phyloP scores from a whole-genome alignment of 2,797 vertebrate species.

The Acrossocheilus wenchowensis region DNA sequence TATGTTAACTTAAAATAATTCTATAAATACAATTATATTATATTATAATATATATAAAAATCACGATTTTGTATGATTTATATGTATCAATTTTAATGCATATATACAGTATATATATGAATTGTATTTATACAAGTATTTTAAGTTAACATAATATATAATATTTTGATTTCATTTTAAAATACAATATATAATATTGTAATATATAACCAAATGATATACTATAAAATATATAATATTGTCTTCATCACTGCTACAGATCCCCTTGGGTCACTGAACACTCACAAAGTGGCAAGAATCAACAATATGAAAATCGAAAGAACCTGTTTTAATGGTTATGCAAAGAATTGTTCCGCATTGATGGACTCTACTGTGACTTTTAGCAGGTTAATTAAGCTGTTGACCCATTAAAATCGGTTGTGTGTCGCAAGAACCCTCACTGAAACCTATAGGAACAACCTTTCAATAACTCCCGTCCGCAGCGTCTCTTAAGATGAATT shows the following conservation, averaged over 20 bases:
- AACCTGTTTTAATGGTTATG: conserved; percentile 11
- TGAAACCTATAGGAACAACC: conserved; percentile 23
- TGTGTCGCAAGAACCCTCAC: neutral
- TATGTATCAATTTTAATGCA: too few species aligned
- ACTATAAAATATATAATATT: neutral
- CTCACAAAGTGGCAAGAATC: neutral
- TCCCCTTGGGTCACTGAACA: neutral
- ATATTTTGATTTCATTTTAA: too few species aligned
- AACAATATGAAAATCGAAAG: neutral
- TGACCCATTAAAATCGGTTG: conserved; percentile 25
- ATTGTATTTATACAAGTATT: too few species aligned
- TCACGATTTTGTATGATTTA: too few species aligned
- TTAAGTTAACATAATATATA: too few species aligned
- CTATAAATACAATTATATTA: neutral
- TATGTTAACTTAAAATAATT: neutral
- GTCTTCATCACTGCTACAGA: neutral
- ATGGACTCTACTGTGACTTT: conserved; percentile 23
- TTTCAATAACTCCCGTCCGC: conserved; percentile 1
- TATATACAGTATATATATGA: too few species aligned
- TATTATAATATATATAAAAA: neutral
- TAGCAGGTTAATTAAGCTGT: conserved; percentile 42
- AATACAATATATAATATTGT: neutral
- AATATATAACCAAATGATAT: neutral
- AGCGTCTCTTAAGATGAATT: conserved; percentile 26
- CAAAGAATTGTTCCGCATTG: neutral